phyloP scores from a whole-genome alignment of 2,113 vertebrate species.

The Corydoras maculifer region DNA sequence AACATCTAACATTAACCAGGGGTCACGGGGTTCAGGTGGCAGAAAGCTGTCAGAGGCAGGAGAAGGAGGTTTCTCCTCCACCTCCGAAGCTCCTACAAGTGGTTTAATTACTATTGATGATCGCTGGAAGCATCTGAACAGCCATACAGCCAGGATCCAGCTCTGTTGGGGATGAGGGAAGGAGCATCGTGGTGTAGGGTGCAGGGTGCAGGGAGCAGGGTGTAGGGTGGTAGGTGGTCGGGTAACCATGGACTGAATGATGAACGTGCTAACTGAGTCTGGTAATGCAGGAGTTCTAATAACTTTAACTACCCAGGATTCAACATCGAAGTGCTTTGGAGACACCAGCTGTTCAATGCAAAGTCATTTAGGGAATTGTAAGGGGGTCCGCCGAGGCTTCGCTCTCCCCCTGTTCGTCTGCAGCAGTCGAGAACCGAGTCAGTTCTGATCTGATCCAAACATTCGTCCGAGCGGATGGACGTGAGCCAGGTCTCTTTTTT shows the following conservation, averaged over 20 bases:
- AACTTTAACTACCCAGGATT: no score
- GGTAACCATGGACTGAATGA: no score
- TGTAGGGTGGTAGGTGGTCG: no score
- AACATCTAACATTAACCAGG: neutral
- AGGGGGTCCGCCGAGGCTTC: no score
- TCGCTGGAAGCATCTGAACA: neutral
- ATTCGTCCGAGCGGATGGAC: neutral
- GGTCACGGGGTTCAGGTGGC: constrained; percentile 12
- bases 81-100: neutral
- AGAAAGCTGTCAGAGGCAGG: neutral
- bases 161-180: neutral
- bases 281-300: no score
- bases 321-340: no score
- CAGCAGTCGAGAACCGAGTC: neutral
- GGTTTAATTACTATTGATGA: neutral
- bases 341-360: no score
- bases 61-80: neutral
- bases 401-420: no score
- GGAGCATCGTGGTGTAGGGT: no score
- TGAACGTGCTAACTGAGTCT: no score
- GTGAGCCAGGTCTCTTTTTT: constrained; percentile 2
- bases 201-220: no score
- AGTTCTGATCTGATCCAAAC: neutral
- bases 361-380: no score
- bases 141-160: neutral